Percentiles rank a stretch among this genome's conserved stretches.
phyloP scores from a whole-genome alignment of 2,113 vertebrate genomes.

The Apeltes quadracus region DNA sequence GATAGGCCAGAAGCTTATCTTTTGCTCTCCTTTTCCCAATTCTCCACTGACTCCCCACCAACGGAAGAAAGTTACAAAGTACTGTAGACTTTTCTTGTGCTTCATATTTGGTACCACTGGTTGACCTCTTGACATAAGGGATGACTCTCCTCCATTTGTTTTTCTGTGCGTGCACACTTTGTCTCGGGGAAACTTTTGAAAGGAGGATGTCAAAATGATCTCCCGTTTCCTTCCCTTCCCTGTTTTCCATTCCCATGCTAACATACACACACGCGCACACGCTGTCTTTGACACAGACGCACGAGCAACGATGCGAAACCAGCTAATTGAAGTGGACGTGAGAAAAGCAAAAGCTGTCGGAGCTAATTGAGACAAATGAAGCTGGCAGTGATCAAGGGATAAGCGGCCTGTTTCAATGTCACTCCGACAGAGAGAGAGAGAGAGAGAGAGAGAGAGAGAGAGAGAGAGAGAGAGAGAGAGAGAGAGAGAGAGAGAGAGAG shows the following conservation, averaged over 20 bases:
- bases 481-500: slow-evolving; percentile 49
- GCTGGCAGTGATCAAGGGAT: slow-evolving; percentile 69
- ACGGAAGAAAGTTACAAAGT: not conserved
- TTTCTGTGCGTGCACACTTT: not conserved
- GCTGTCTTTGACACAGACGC: slow-evolving; percentile 34
- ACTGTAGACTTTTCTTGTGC: not conserved
- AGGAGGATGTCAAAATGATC: not conserved
- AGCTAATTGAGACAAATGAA: slow-evolving; percentile 82
- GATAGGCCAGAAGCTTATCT: slow-evolving; percentile 29
- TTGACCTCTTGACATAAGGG: not conserved
- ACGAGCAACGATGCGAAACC: slow-evolving; percentile 31
- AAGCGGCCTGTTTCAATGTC: slow-evolving; percentile 66
- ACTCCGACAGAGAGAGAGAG: slow-evolving; percentile 46
- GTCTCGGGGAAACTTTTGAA: not conserved
- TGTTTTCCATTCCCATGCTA: slow-evolving; percentile 6
- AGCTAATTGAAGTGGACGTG: slow-evolving; percentile 70
- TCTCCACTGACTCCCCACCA: not conserved
- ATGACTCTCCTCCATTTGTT: not conserved
- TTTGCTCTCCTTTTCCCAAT: not conserved
- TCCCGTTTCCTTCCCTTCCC: not conserved
- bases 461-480: slow-evolving; percentile 44
- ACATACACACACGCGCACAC: slow-evolving; percentile 4
- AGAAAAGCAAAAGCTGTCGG: slow-evolving; percentile 76
- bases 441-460: slow-evolving; percentile 24
- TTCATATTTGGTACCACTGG: not conserved